These are phyloP conservation scores for Pachliopta kotzebuea DNA, from an alignment of 2,888 invertebrate species.

Conservation along the genomic window DNA sequence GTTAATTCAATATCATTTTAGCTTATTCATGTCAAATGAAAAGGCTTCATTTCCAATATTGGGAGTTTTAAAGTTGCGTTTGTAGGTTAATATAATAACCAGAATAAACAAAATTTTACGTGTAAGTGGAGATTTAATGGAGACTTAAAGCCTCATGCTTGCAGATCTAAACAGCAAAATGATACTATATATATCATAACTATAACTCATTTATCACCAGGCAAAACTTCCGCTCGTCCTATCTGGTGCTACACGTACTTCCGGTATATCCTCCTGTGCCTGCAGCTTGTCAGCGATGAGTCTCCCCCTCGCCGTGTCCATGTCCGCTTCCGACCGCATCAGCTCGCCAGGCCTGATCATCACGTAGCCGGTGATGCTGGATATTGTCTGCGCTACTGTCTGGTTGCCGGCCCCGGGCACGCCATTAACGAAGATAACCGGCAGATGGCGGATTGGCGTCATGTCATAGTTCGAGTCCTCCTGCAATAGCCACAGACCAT, in stretches of 20 bases:
- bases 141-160: no score
- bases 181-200: no score
- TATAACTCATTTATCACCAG: no score
- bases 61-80: no score
- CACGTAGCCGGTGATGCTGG: conserved; percentile 68
- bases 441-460: conserved; percentile 66
- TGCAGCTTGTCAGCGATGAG: conserved; percentile 70
- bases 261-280: conserved; percentile 65
- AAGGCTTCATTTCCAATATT: no score
- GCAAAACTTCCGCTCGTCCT: no score
- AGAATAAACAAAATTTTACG: no score
- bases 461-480: conserved; percentile 63
- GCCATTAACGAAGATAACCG: conserved; percentile 75
- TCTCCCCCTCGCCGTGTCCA: conserved; percentile 73
- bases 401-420: conserved; percentile 76
- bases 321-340: conserved; percentile 65
- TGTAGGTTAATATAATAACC: no score
- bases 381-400: conserved; percentile 71
- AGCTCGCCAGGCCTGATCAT: conserved; percentile 74
- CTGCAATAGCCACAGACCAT: conserved; percentile 28
- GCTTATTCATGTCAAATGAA: no score
- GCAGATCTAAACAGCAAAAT: no score
- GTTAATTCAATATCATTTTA: no score
- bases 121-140: no score
- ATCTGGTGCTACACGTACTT: conserved; percentile 45